A percentile compares a stretch with the other conserved stretches of the same genome.
Conservation (phyloP, 2,797 vertebrate genomes). For the Crocidura indochinensis region DNA sequence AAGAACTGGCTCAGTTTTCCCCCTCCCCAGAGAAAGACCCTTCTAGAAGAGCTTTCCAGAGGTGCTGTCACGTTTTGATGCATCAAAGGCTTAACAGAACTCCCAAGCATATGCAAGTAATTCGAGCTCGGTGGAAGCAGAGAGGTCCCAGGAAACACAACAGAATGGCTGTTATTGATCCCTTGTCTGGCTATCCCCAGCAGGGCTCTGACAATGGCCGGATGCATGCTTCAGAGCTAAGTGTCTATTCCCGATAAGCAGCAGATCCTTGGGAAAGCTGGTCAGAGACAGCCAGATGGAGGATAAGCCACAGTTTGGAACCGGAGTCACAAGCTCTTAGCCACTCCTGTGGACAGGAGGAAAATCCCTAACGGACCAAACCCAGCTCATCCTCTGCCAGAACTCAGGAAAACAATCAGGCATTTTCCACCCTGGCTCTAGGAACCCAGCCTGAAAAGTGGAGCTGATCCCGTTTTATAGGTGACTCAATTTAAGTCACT, state of each 20-base stretch:
- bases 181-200: not conserved
- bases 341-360: too few species aligned
- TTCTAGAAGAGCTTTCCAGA: not conserved
- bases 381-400: not conserved
- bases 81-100: not conserved
- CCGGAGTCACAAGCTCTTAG: too few species aligned
- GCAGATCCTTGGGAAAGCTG: not conserved
- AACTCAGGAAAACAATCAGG: not conserved
- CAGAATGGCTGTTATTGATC: not conserved
- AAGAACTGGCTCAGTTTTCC: too few species aligned
- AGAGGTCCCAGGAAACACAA: not conserved
- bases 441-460: not conserved
- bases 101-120: not conserved
- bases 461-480: not conserved
- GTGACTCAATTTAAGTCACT: not conserved
- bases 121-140: not conserved
- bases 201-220: not conserved
- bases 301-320: too few species aligned
- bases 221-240: not conserved
- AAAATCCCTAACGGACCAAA: not conserved
- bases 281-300: too few species aligned
- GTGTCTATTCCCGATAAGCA: not conserved
- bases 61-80: too few species aligned
- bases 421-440: not conserved
- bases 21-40: not conserved